These are phyloP conservation scores for Anthophora plumipes DNA, from an alignment of 2,888 invertebrate genomes.

Conservation along the genomic window DNA sequence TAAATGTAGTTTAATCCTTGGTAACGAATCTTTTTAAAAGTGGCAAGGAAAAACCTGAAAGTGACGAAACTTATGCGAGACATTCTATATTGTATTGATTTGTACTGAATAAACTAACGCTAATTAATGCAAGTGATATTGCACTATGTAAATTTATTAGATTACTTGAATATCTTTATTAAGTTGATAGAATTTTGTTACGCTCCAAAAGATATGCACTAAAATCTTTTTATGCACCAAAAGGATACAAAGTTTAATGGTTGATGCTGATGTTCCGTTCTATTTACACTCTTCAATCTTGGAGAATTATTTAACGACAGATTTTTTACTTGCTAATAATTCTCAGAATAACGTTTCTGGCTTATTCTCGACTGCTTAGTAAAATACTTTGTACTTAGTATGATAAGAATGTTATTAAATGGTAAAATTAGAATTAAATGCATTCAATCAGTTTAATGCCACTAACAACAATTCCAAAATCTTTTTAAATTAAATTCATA, in stretches of 20 bases:
- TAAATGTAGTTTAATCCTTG: no score
- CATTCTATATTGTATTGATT: no score
- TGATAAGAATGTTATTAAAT: slow-evolving; percentile 2
- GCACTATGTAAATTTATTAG: background rate
- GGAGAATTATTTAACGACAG: background rate
- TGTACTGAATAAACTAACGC: background rate
- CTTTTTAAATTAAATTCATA: background rate
- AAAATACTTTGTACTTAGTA: background rate
- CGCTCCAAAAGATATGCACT: no score
- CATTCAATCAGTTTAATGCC: background rate
- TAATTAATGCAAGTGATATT: background rate
- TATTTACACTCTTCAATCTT: background rate
- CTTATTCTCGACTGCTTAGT: background rate
- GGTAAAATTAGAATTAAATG: no score
- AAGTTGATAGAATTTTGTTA: background rate
- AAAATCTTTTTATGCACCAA: no score
- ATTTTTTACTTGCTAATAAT: background rate
- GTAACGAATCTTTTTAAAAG: no score
- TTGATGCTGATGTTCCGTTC: background rate
- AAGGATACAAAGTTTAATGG: background rate
- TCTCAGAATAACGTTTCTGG: background rate
- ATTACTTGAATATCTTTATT: background rate
- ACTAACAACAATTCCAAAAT: background rate
- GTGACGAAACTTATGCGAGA: no score
- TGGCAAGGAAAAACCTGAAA: no score